Evolutionary conservation across 2,113 vertebrate species (phyloP).

Genomic region (Ictalurus punctatus): DNA sequence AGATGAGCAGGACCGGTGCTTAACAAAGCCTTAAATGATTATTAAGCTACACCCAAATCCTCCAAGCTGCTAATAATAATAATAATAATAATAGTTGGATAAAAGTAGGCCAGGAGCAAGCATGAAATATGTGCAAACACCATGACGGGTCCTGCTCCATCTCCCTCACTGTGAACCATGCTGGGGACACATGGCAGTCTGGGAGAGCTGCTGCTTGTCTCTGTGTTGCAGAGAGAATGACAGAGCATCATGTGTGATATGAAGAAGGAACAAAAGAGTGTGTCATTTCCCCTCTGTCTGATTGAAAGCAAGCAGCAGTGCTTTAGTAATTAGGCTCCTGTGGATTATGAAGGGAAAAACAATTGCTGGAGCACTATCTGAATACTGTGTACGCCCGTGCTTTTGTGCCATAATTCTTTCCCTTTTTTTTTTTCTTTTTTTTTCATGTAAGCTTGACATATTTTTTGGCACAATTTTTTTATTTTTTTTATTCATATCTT

Average conservation of each 20-base stretch:
- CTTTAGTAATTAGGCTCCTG: conserved; percentile 59
- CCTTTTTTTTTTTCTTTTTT: background rate
- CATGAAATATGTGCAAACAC: conserved; percentile 75
- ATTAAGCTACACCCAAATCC: conserved; percentile 52
- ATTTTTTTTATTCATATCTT: conserved; percentile 1
- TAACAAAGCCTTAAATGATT: conserved; percentile 65
- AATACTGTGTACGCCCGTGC: conserved; percentile 24
- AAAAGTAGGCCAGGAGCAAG: conserved; percentile 64
- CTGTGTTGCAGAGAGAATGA: conserved; percentile 60
- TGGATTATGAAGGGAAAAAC: conserved; percentile 53
- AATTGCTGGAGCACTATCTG: conserved; percentile 49
- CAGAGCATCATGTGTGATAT: conserved; percentile 65
- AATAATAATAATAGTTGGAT: conserved; percentile 51
- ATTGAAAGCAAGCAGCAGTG: conserved; percentile 60
- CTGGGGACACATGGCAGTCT: conserved; percentile 69
- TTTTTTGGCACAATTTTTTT: background rate
- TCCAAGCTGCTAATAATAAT: conserved; percentile 61
- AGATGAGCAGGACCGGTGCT: conserved; percentile 51
- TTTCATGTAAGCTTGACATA: background rate
- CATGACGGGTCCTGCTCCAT: conserved; percentile 65
- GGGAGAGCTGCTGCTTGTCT: conserved; percentile 60
- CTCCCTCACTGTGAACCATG: conserved; percentile 57
- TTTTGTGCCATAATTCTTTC: conserved; percentile 31
- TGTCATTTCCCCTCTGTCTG: conserved; percentile 58
- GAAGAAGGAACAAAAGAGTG: conserved; percentile 60